Base-by-base conservation (phyloP, 2,888 invertebrate genomes). In the Drosophila basisetae region DNA sequence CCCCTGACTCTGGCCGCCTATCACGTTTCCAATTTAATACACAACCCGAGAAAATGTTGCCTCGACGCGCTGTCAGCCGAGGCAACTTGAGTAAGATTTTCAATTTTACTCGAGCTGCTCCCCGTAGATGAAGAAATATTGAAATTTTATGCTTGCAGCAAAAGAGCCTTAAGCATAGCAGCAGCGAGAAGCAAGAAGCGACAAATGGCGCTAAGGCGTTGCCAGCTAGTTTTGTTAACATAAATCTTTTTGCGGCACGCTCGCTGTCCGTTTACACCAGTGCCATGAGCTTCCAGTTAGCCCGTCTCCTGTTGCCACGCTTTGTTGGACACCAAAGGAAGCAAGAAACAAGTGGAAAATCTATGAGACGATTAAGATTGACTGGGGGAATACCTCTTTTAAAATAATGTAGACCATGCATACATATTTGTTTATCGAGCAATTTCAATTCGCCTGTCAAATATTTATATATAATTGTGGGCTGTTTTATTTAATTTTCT, bases 21-120 rank as follows among this genome's bases (percentile, higher is more conserved):
- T 89, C 83, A 73, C 75, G 77, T 89, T 89, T 68, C 82, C 76
- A 87, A 89, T 87, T 89, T 87, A 81, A 79, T 35, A 52, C 30
- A 74, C 68, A 73, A 73, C 59, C 62, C 66, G 64, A 70, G 66
- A 66, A 61, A 73, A 54, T 50, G 59, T 49, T 54, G 37, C 35
- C 58, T 49, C 39, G 47, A 4, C 39, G 35, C 41, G 68, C 55
- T 59, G 69, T 69, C 65, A 55, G 61, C 3, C 18, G 5, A 2
- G 11, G 62, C 81, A 71, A 83, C 84, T 83, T 74, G 84, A 82
- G 71, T 76, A 87, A 82, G 78, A 89, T 80, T 84, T 89, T 90
- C 83, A 90, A 90, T 88, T 65, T 64, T 62, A 16, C 49, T 50
- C 43, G 31, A 18, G 55, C 55, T 18, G 18, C 37, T 18, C 54